These are phyloP conservation scores for Heteromurus nitidus DNA, from an alignment of 2,888 invertebrate genomes.

Conservation along the genomic window DNA sequence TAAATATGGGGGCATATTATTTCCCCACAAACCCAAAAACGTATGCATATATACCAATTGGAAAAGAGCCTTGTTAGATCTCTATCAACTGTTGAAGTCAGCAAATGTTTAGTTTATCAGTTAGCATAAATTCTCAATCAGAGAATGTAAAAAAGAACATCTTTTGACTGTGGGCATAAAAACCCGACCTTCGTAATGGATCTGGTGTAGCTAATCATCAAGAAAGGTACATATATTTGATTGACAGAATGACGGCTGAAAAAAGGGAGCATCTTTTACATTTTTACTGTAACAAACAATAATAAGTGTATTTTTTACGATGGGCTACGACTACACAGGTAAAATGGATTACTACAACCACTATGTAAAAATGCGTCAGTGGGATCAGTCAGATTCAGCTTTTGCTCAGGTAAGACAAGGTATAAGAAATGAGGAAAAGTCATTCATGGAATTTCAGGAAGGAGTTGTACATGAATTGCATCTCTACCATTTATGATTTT, in stretches of 20 bases:
- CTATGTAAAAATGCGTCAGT: background rate
- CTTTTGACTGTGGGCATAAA: slow-evolving; percentile 20
- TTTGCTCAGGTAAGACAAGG: no score
- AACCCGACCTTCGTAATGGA: slow-evolving; percentile 54
- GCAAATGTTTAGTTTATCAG: slow-evolving; percentile 4
- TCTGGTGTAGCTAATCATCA: slow-evolving; percentile 29
- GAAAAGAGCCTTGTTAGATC: slow-evolving; percentile 30
- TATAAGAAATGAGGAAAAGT: slow-evolving; percentile 15
- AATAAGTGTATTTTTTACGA: slow-evolving; percentile 19
- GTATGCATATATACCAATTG: no score
- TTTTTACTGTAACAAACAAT: no score
- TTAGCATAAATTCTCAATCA: slow-evolving; percentile 31
- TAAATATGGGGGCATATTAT: slow-evolving; percentile 21
- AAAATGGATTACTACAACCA: background rate
- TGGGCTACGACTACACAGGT: background rate
- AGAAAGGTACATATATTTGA: slow-evolving; percentile 39
- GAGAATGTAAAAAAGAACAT: background rate
- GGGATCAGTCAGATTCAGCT: background rate
- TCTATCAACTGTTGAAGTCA: slow-evolving; percentile 17
- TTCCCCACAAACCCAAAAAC: slow-evolving; percentile 51
- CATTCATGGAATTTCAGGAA: slow-evolving; percentile 55
- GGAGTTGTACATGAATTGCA: slow-evolving; percentile 3
- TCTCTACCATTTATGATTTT: slow-evolving; percentile 11
- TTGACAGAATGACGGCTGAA: slow-evolving; percentile 55
- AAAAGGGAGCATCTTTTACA: slow-evolving; percentile 36